These are phyloP conservation scores for Synchiropus splendidus DNA, from an alignment of 2,113 vertebrate genomes.

Conservation along the genomic window DNA sequence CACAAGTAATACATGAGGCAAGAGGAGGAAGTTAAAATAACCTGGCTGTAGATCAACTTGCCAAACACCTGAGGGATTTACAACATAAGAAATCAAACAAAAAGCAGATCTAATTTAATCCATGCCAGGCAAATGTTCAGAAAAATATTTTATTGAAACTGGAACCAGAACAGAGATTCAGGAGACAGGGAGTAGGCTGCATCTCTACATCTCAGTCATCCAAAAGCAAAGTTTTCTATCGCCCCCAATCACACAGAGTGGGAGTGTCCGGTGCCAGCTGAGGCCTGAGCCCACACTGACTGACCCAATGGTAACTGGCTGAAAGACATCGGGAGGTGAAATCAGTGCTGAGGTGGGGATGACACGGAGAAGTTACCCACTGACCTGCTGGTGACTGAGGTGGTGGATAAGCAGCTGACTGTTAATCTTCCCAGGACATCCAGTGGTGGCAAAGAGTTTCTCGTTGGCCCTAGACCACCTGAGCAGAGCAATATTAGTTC, in stretches of 20 bases:
- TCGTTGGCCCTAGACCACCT: conserved; percentile 91
- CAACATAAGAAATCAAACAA: too few relatives aligned
- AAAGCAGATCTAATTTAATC: too few relatives aligned
- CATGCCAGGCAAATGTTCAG: conserved; percentile 9
- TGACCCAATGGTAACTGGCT: conserved; percentile 82
- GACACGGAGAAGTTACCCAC: conserved; percentile 6
- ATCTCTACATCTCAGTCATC: conserved; percentile 89
- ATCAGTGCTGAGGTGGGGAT: not conserved
- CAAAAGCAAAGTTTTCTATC: conserved; percentile 91
- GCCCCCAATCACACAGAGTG: conserved; percentile 82
- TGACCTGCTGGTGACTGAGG: conserved; percentile 89
- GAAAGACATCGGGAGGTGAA: conserved; percentile 10
- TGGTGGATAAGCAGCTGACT: conserved; percentile 89
- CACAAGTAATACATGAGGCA: too few relatives aligned
- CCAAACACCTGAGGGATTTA: too few relatives aligned
- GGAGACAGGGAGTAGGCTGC: conserved; percentile 1
- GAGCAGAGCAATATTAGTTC: conserved; percentile 4
- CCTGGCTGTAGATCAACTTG: too few relatives aligned
- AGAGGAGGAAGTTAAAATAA: too few relatives aligned
- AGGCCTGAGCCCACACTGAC: conserved; percentile 81
- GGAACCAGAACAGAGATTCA: conserved; percentile 13
- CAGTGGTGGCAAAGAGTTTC: conserved; percentile 88
- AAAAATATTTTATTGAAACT: conserved; percentile 56
- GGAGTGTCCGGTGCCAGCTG: conserved; percentile 89
- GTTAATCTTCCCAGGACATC: conserved; percentile 86